Conservation (phyloP, 2,797 vertebrate genomes). For the Cossypha caffra region DNA sequence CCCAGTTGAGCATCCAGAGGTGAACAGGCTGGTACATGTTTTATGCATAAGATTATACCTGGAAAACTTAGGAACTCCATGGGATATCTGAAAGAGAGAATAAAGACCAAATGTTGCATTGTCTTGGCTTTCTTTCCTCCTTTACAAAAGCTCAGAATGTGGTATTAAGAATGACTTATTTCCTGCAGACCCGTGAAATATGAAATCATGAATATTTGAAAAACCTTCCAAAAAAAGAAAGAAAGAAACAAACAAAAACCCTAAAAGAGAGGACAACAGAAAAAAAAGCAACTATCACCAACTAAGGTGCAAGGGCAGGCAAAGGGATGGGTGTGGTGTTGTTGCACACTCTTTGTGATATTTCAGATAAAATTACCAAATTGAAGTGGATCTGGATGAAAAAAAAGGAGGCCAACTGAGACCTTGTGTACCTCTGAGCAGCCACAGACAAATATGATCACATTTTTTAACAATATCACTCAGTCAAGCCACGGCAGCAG, state of each 20-base stretch:
- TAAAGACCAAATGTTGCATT: not conserved
- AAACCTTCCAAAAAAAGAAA: not conserved
- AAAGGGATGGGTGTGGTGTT: not conserved
- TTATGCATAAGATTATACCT: not conserved
- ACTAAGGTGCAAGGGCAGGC: not conserved
- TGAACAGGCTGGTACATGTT: not conserved
- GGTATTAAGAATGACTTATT: not conserved
- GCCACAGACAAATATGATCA: not conserved
- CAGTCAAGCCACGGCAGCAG: not conserved
- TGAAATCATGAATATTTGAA: not conserved
- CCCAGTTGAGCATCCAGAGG: not conserved
- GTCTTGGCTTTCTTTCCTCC: not conserved
- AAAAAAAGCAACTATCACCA: not conserved
- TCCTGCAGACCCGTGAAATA: not conserved
- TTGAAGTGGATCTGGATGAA: not conserved
- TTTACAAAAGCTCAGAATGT: not conserved
- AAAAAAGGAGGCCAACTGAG: not conserved
- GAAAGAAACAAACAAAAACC: not conserved
- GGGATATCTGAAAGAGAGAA: not conserved
- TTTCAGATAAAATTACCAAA: not conserved
- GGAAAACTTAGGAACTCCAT: conserved; percentile 10
- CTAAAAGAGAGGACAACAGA: not conserved
- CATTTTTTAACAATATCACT: not conserved
- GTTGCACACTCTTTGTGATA: not conserved
- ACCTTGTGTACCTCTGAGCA: not conserved